Evolutionary conservation across 2,888 invertebrate genomes (phyloP), one percentile per base, ranked within the genome.

Genomic region (Epistrophella euchroma): DNA sequence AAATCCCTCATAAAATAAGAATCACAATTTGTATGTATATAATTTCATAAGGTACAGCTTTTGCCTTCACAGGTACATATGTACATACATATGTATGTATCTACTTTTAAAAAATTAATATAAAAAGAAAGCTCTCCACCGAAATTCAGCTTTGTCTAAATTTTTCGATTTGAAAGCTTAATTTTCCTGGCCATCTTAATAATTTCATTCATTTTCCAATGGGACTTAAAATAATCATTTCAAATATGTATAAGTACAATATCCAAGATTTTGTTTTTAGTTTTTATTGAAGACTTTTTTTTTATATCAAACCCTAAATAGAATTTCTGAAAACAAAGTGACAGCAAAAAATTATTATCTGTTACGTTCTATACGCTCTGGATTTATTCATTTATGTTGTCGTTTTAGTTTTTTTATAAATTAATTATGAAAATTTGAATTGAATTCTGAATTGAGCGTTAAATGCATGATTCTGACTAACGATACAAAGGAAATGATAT

Each of bases 271-370:
- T 19, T 35, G 9, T 17, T 13, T 35, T 17, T 19, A 58, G 19
- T 40, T 56, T 32, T 47, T 37, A 56, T 40, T 81, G 45, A 56
- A 64, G 70, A 28, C n/a, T n/a, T 62, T 15, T 22, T 40, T 75
- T 45, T 47, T 32, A 22, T 17, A 40, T 55, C 22, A 64, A 75
- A 56, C 9, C 9, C 56, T 47, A 81, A 81, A 81, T 76, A 76
- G 71, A 71, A 64, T 25, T 71, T 47, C 43, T 28, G 43, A n/a
- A 28, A 75, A 74, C 56, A 75, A 81, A 76, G 15, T 76, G 76
- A 75, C 75, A 81, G 76, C 76, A 35, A 28, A 19, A 81, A 81
- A 81, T 81, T 81, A 81, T 81, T 55, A 17, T 60, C 35, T 70
- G 74, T 74, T 28, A 56, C 2, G 11, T 19, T 56, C 2, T 17